Percentiles rank a stretch among this genome's conserved stretches.
Conservation (phyloP, 2,888 invertebrate genomes). For the Nebria salina region DNA sequence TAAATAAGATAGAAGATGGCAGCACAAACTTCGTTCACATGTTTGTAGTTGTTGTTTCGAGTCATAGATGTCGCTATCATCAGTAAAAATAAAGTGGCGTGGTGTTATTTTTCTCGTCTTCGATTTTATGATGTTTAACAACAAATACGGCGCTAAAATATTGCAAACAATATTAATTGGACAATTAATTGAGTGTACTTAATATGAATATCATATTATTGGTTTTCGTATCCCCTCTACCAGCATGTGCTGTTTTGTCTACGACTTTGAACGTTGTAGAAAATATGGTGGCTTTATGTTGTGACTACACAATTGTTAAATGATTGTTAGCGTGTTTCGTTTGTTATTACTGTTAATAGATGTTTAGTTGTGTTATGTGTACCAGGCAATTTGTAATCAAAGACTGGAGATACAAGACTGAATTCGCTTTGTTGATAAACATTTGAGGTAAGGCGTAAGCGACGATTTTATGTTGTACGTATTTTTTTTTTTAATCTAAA, state of each 20-base stretch:
- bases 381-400: slow-evolving; percentile 28
- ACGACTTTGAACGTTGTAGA: slow-evolving; percentile 40
- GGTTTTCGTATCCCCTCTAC: slow-evolving; percentile 31
- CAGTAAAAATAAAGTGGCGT: slow-evolving; percentile 36
- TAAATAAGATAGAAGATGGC: background rate
- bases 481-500: slow-evolving; percentile 27
- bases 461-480: background rate
- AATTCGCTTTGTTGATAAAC: slow-evolving; percentile 35
- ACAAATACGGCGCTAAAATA: slow-evolving; percentile 24
- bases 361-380: slow-evolving; percentile 45
- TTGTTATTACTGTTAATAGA: slow-evolving; percentile 44
- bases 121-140: slow-evolving; percentile 33
- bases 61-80: background rate
- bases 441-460: slow-evolving; percentile 45
- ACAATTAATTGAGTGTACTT: slow-evolving; percentile 15
- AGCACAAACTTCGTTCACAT: background rate
- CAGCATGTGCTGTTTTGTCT: slow-evolving; percentile 33
- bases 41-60: background rate
- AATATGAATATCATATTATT: slow-evolving; percentile 38
- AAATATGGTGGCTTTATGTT: slow-evolving; percentile 46
- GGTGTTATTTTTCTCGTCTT: slow-evolving; percentile 34
- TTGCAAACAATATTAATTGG: background rate
- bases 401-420: slow-evolving; percentile 45
- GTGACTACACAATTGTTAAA: slow-evolving; percentile 44
- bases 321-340: slow-evolving; percentile 34